phyloP scores from a whole-genome alignment of 2,888 invertebrate genomes.

The Drosophila gaucha region DNA sequence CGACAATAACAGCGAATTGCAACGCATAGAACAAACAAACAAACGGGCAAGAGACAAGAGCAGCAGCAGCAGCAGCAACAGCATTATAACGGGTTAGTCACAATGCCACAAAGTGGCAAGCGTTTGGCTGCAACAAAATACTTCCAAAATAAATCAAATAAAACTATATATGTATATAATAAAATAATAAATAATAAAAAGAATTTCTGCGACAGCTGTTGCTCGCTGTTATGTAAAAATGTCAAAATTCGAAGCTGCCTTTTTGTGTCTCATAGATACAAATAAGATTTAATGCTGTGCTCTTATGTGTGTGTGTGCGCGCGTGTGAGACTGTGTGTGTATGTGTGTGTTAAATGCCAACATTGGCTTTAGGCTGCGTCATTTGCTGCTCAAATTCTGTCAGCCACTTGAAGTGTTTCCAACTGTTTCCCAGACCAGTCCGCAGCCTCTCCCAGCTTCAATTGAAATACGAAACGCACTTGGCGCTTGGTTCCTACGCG shows the following conservation, averaged over 20 bases:
- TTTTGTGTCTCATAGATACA: constrained; percentile 63
- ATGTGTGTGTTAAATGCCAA: constrained; percentile 40
- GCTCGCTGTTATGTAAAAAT: constrained; percentile 71
- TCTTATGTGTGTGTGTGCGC: constrained; percentile 4
- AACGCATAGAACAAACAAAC: constrained; percentile 46
- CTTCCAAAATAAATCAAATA: not conserved
- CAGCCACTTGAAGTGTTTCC: constrained; percentile 65
- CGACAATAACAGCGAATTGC: constrained; percentile 40
- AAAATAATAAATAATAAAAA: not conserved
- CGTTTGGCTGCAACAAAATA: constrained; percentile 5
- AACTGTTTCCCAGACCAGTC: constrained; percentile 19
- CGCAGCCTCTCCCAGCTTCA: constrained; percentile 44
- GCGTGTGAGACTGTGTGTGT: constrained; percentile 14
- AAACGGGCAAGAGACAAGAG: constrained; percentile 17
- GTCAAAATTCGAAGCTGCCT: constrained; percentile 45
- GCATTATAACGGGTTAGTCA: constrained; percentile 68
- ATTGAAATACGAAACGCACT: constrained; percentile 70
- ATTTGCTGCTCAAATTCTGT: constrained; percentile 65
- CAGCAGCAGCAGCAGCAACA: constrained; percentile 17
- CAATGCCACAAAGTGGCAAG: constrained; percentile 15
- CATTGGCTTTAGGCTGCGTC: constrained; percentile 72
- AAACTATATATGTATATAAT: not conserved
- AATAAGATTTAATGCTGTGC: constrained; percentile 47
- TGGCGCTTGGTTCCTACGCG: constrained; percentile 39
- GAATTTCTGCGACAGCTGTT: constrained; percentile 61